Base-by-base conservation (phyloP, 2,888 invertebrate genomes). In the Anarsia innoxiella region DNA sequence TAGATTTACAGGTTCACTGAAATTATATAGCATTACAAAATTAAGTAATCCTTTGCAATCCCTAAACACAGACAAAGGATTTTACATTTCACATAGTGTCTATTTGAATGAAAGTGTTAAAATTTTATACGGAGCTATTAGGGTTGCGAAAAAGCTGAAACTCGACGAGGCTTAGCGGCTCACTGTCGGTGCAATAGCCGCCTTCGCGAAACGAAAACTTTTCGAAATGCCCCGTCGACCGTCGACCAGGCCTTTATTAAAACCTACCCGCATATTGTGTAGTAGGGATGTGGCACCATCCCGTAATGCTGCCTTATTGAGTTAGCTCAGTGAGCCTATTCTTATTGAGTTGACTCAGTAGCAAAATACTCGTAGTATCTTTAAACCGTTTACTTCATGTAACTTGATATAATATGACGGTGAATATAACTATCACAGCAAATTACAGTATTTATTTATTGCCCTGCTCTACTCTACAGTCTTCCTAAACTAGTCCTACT, bases 221-320 rank as follows among this genome's bases (percentile, higher is more conserved):
- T 82, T 74, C 71, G 53, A 72, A 82, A 75, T 66, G 67, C 72
- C 69, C 69, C 66, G 62, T 67, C 61, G 62, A 59, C 58, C n/a
- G n/a, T n/a, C n/a, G n/a, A n/a, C n/a, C n/a, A n/a, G n/a, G 77
- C 78, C 71, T 78, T 84, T 83, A 84, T 83, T 83, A 84, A 82
- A 80, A 74, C 70, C 74, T 69, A 72, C 71, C 56, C 65, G 71
- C 75, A 73, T 76, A 78, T 77, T 60, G 61, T 35, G 28, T 19
- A n/a, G 19, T n/a, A n/a, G n/a, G n/a, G n/a, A n/a, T n/a, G n/a
- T n/a, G n/a, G n/a, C n/a, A n/a, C n/a, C n/a, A n/a, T n/a, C n/a
- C n/a, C n/a, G n/a, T n/a, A n/a, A n/a, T n/a, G n/a, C n/a, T n/a
- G n/a, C n/a, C n/a, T 12, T 10, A 31, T 12, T 19, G 19, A 31